phyloP scores from a whole-genome alignment of 2,888 invertebrate species.

The Rhyacophila evoluta region DNA sequence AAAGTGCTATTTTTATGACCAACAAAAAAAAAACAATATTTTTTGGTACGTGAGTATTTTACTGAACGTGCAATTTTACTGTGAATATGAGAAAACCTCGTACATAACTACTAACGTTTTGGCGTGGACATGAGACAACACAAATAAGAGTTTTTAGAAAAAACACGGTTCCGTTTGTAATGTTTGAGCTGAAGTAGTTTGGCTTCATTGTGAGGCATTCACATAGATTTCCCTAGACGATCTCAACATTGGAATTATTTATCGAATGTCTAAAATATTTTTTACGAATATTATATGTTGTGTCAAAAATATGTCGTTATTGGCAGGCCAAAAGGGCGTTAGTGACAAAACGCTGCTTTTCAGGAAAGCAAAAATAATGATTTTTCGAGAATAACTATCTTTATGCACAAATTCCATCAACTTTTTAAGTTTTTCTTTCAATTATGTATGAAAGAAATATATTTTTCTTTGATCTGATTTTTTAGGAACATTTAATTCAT shows the following conservation, averaged over 20 bases:
- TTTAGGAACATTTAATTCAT: too few relatives aligned
- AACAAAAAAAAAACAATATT: too few relatives aligned
- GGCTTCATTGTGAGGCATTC: not conserved
- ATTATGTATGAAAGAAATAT: too few relatives aligned
- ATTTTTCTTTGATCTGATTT: too few relatives aligned
- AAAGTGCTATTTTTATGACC: too few relatives aligned
- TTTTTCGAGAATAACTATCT: too few relatives aligned
- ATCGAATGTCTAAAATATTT: not conserved
- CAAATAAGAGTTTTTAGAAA: slow-evolving; percentile 4
- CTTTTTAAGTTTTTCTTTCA: too few relatives aligned
- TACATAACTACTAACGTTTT: not conserved
- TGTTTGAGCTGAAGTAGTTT: not conserved
- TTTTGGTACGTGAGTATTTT: not conserved
- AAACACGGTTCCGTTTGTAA: not conserved
- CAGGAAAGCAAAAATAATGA: too few relatives aligned
- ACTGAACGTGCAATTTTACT: not conserved
- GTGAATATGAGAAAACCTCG: not conserved
- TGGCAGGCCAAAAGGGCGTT: too few relatives aligned
- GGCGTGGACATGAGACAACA: not conserved
- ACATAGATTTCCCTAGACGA: not conserved
- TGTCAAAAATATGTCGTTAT: slow-evolving; percentile 9
- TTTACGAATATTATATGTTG: not conserved
- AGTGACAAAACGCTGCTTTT: too few relatives aligned
- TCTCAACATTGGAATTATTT: not conserved
- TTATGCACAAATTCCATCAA: too few relatives aligned